These are phyloP conservation scores for Drosophila pseudoananassae DNA, from an alignment of 1,140 invertebrate genomes.

Conservation along the genomic window DNA sequence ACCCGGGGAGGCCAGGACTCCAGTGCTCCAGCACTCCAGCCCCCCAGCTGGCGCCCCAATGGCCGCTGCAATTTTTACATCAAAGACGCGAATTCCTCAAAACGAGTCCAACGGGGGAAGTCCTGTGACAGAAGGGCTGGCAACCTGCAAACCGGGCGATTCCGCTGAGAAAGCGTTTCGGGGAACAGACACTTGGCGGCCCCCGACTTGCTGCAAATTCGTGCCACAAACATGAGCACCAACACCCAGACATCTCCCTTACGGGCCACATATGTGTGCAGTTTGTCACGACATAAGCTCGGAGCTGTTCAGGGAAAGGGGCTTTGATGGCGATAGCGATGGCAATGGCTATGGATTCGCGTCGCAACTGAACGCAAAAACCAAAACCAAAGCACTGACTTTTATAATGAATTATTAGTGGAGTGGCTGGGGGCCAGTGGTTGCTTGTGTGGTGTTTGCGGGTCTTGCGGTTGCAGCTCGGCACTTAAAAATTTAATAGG, in stretches of 20 bases:
- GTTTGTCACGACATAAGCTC: constrained; percentile 81
- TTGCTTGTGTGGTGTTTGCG: constrained; percentile 77
- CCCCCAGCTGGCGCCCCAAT: constrained; percentile 24
- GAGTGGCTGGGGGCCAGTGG: constrained; percentile 28
- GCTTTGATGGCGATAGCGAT: constrained; percentile 1
- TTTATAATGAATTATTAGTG: constrained; percentile 83
- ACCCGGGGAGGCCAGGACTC: constrained; percentile 19
- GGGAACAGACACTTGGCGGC: constrained; percentile 44
- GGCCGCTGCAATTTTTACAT: constrained; percentile 49
- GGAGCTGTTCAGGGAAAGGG: constrained; percentile 31
- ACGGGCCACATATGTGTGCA: constrained; percentile 74
- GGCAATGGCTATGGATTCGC: constrained; percentile 60
- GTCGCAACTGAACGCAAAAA: constrained; percentile 79
- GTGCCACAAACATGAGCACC: constrained; percentile 72
- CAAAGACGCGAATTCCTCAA: constrained; percentile 49
- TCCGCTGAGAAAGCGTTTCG: constrained; percentile 44
- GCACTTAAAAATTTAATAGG: constrained; percentile 81
- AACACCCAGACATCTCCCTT: constrained; percentile 28
- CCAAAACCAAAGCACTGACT: constrained; percentile 79
- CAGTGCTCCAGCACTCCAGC: neutral
- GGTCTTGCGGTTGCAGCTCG: constrained; percentile 67
- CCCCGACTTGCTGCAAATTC: constrained; percentile 65
- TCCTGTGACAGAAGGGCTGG: constrained; percentile 4
- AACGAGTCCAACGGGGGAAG: constrained; percentile 34
- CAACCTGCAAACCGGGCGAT: constrained; percentile 13